phyloP scores from a whole-genome alignment of 1,140 invertebrate species.

The Colletes gigas region DNA sequence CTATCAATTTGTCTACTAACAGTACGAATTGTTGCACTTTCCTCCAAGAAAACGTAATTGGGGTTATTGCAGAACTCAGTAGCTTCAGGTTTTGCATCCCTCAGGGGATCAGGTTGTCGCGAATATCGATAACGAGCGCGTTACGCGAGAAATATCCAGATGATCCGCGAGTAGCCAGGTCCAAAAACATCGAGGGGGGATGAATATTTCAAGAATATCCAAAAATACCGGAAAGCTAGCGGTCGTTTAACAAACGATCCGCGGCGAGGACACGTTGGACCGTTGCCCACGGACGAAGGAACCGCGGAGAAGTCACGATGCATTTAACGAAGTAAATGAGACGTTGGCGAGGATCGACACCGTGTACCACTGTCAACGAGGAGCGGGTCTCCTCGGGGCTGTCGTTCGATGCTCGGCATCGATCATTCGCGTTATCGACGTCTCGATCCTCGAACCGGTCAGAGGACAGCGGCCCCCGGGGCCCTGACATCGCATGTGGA shows the following conservation, averaged over 20 bases:
- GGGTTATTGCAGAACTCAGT: too few relatives aligned
- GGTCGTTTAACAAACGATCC: slow-evolving; percentile 30
- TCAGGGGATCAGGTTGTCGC: too few relatives aligned
- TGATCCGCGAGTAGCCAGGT: not conserved
- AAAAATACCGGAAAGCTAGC: slow-evolving; percentile 27
- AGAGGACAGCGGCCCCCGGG: slow-evolving; percentile 54
- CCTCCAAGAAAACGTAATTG: too few relatives aligned
- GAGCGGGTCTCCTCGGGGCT: slow-evolving; percentile 16
- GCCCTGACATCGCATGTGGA: slow-evolving; percentile 63
- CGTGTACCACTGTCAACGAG: slow-evolving; percentile 40
- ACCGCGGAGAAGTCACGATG: slow-evolving; percentile 30
- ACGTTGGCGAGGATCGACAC: slow-evolving; percentile 58
- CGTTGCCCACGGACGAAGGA: not conserved
- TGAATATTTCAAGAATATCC: slow-evolving; percentile 11
- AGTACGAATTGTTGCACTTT: too few relatives aligned
- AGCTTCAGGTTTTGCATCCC: too few relatives aligned
- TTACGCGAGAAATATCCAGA: not conserved
- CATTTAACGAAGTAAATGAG: slow-evolving; percentile 60
- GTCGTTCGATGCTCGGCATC: slow-evolving; percentile 67
- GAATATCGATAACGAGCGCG: not conserved
- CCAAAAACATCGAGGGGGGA: not conserved
- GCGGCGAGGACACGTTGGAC: slow-evolving; percentile 20
- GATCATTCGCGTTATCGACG: slow-evolving; percentile 79
- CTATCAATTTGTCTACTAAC: too few relatives aligned
- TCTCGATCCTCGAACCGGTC: slow-evolving; percentile 72